Percentiles rank a stretch among this genome's conserved stretches.
Evolutionary conservation across 2,888 invertebrate genomes (phyloP).

Genomic region (Epicampocera succincta): DNA sequence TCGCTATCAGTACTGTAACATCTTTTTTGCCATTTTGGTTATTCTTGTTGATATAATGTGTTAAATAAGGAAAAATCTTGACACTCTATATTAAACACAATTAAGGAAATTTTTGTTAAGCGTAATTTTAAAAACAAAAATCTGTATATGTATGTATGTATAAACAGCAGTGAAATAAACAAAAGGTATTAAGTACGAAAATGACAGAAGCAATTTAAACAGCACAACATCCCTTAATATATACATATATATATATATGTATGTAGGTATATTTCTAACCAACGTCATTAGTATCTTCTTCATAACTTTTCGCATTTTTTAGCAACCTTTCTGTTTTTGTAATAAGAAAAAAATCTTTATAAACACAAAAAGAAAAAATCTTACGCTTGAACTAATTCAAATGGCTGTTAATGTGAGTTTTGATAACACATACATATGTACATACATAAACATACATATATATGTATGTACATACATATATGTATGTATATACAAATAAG

Average conservation of each 20-base stretch:
- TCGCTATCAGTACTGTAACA: slow-evolving; percentile 5
- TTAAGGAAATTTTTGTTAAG: slow-evolving; percentile 29
- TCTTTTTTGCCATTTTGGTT: background rate
- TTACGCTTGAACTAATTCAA: slow-evolving; percentile 58
- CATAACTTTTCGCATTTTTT: slow-evolving; percentile 30
- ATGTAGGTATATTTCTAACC: background rate
- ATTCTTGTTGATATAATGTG: slow-evolving; percentile 32
- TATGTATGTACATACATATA: background rate
- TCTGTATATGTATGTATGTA: slow-evolving; percentile 12
- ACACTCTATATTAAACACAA: slow-evolving; percentile 31
- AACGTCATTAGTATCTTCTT: slow-evolving; percentile 25
- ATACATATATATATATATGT: too few species aligned
- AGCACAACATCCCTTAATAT: slow-evolving; percentile 52
- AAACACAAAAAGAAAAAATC: slow-evolving; percentile 39
- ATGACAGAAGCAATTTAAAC: slow-evolving; percentile 36
- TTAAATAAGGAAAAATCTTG: slow-evolving; percentile 41
- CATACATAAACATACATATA: background rate
- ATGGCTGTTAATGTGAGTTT: slow-evolving; percentile 39
- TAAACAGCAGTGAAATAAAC: slow-evolving; percentile 39
- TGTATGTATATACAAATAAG: background rate
- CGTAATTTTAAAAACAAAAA: slow-evolving; percentile 38
- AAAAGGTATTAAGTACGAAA: slow-evolving; percentile 28
- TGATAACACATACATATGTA: slow-evolving; percentile 11
- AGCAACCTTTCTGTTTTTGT: slow-evolving; percentile 32
- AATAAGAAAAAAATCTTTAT: slow-evolving; percentile 45